Base-by-base conservation (phyloP, 1,140 invertebrate genomes). In the Heliconius congener region DNA sequence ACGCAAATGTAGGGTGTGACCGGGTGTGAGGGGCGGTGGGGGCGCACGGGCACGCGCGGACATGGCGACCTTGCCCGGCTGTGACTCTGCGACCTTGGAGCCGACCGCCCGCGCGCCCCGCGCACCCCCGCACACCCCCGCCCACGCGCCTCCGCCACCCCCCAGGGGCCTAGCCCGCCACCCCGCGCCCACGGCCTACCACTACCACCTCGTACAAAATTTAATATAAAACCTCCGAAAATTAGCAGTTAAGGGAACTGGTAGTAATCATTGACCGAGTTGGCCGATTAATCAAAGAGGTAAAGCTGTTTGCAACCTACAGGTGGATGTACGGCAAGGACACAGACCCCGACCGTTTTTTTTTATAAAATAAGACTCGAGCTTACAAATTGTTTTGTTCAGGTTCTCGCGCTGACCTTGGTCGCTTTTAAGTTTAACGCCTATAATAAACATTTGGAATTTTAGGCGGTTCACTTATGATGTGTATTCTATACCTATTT, bases 11-110 rank as follows among this genome's bases (percentile, higher is more conserved):
- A 88, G 91, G 93, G 89, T 88, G 90, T 87, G 84, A 85, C 86
- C 85, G 90, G 93, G 90, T 82, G 87, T 85, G 87, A 81, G 85
- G 87, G 77, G 81, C 57, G 80, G 76, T 71, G 80, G 88, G 81
- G 85, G 84, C 75, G 85, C 84, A 81, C 84, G 84, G 86, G 91
- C 92, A 91, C 91, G 92, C 90, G 92, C 92, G 92, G 90, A 90
- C 91, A 91, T 87, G 87, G 85, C 85, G 91, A 94, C 92, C 92
- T 93, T 94, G 92, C 91, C 92, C 92, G 92, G 90, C 91, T 90
- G 92, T 94, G 92, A 94, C 92, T 94, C 91, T 91, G 88, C 89
- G 90, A 94, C 92, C 92, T 94, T 94, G 92, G 88, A 91, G 88
- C 92, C 87, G 85, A 82, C 84, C 87, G 84, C 73, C 83, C 87